phyloP scores from a whole-genome alignment of 2,113 vertebrate species.

The Otocyon megalotis region DNA sequence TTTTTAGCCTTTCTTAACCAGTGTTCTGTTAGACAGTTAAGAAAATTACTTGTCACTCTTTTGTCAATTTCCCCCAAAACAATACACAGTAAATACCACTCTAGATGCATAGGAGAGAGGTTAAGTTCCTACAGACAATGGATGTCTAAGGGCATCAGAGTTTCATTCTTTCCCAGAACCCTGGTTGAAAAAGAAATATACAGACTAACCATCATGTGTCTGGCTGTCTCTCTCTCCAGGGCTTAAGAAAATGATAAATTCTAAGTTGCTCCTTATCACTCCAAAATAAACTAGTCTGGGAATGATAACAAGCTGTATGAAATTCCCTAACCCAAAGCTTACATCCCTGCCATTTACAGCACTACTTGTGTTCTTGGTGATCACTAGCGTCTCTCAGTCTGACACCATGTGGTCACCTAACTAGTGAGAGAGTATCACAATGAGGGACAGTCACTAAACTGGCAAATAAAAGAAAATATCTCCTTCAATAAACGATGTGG shows the following conservation, averaged over 20 bases:
- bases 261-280: slow-evolving; percentile 26
- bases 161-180: slow-evolving; percentile 14
- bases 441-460: not conserved
- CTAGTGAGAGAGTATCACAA: not conserved
- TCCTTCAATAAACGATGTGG: not conserved
- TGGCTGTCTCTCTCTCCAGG: not conserved
- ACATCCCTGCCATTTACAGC: not conserved
- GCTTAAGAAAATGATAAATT: slow-evolving; percentile 44
- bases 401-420: not conserved
- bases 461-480: not conserved
- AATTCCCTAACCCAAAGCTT: not conserved
- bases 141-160: slow-evolving; percentile 20
- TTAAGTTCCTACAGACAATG: not conserved
- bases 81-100: slow-evolving; percentile 41
- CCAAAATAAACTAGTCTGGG: slow-evolving; percentile 51
- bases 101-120: not conserved
- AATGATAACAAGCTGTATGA: not conserved
- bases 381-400: not conserved
- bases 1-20: slow-evolving; percentile 37
- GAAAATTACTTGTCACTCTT: slow-evolving; percentile 36
- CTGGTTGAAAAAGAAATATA: not conserved
- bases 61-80: slow-evolving; percentile 8
- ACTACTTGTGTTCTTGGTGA: not conserved
- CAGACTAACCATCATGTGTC: not conserved
- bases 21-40: slow-evolving; percentile 4